A percentile compares a stretch with the other conserved stretches of the same genome.
These are phyloP conservation scores for Myotis findleyi DNA, from an alignment of 2,797 vertebrate genomes.

Conservation along the genomic window DNA sequence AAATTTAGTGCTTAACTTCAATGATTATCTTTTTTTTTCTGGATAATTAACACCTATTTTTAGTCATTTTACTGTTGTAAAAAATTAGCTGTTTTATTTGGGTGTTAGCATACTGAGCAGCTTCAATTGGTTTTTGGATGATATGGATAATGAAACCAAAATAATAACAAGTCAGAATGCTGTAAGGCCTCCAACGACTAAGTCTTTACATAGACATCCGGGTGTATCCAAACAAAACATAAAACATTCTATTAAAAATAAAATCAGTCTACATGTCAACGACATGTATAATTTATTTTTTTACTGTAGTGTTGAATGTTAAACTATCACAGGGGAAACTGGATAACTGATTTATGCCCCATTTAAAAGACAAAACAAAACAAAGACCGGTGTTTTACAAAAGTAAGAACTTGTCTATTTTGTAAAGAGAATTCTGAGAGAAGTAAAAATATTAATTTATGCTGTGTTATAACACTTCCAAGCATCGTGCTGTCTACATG, in stretches of 20 bases:
- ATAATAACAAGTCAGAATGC: neutral
- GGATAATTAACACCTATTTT: neutral
- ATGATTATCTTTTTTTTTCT: neutral
- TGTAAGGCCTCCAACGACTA: neutral
- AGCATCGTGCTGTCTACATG: fast-evolving
- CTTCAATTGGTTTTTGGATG: neutral
- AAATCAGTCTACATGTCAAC: neutral
- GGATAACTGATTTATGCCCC: neutral
- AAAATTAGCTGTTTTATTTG: neutral
- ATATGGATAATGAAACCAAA: neutral
- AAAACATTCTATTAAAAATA: conserved; percentile 40
- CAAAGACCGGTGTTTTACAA: neutral
- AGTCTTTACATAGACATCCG: neutral
- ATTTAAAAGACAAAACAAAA: neutral
- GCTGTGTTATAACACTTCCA: neutral
- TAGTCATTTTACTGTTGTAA: neutral
- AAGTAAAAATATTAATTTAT: neutral
- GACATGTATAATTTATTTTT: neutral
- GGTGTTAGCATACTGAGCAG: neutral
- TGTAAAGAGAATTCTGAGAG: neutral
- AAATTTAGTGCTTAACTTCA: conserved; percentile 1
- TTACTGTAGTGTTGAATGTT: neutral
- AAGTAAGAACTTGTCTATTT: neutral
- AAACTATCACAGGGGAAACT: neutral
- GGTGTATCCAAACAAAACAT: neutral